Evolutionary conservation across 2,888 invertebrate genomes (phyloP), one percentile per base, ranked within the genome.

Genomic region (Catocala nupta): DNA sequence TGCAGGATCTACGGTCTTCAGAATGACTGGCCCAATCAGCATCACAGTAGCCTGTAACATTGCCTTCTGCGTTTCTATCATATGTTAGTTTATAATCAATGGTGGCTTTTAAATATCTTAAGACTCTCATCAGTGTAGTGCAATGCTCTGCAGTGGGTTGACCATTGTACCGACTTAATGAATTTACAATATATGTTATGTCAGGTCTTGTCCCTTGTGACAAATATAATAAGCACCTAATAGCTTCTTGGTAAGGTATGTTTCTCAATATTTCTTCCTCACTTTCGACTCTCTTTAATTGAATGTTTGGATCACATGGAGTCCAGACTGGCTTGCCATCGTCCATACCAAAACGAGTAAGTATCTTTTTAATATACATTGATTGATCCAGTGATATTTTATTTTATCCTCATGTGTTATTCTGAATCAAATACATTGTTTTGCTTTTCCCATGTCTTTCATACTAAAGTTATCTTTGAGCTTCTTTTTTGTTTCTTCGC

Each of bases 161-260:
- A n/a, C n/a, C n/a, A n/a, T n/a, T n/a, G n/a, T n/a, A n/a, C n/a
- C n/a, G n/a, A n/a, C n/a, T n/a, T n/a, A n/a, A n/a, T n/a, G n/a
- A n/a, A n/a, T n/a, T n/a, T n/a, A n/a, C n/a, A n/a, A n/a, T n/a
- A 33, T 57, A 64, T 1, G 56, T 7, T 9, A 64, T 59, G 10
- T 64, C 59, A 3, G 64, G 64, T 25, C 64, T 13, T 33, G 64
- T 64, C 1, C 56, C 39, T 12, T 59, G 63, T 10, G 59, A 59
- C n/a, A 63, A 36, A n/a, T 55, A 63, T 9, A 63, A 36, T 11
- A 58, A 39, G 2, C 56, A 59, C 3, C 52, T 59, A n/a, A 64
- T 39, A 0, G 34, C 42, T 43, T 55, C 57, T 8, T 65, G 65
- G 43, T 55, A 57, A 42, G 65, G 60, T 10, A 60, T 50, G n/a